phyloP scores from a whole-genome alignment of 1,140 invertebrate species.

The Grapholita molesta region DNA sequence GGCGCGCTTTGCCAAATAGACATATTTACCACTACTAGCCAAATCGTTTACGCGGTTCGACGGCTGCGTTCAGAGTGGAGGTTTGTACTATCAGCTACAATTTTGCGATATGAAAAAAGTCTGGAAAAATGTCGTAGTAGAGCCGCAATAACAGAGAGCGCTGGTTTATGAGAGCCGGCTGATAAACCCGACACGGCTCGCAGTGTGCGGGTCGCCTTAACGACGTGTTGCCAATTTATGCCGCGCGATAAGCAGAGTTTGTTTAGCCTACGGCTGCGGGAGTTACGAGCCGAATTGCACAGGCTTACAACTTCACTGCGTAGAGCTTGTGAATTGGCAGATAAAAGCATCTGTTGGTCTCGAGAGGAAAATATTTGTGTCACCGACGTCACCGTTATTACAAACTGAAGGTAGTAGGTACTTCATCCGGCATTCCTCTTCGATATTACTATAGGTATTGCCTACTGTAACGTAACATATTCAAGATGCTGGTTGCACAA shows the following conservation, averaged over 20 bases:
- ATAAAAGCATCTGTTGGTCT: too few relatives aligned
- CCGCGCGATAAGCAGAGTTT: constrained; percentile 71
- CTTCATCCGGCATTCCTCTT: constrained; percentile 39
- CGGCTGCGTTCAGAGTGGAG: constrained; percentile 29
- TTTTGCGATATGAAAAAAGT: constrained; percentile 67
- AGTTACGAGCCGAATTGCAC: constrained; percentile 55
- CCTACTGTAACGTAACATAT: constrained; percentile 55
- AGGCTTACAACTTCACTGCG: constrained; percentile 11
- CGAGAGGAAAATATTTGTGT: too few relatives aligned
- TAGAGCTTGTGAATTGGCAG: constrained; percentile 24
- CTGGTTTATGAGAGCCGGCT: constrained; percentile 68
- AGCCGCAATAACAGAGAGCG: constrained; percentile 60
- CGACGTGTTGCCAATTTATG: constrained; percentile 76
- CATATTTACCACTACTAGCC: constrained; percentile 56
- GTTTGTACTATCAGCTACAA: constrained; percentile 33
- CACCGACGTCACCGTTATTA: neutral
- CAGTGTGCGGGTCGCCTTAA: constrained; percentile 65
- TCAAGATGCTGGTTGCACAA: constrained; percentile 67
- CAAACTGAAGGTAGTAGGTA: constrained; percentile 20
- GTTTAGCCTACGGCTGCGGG: constrained; percentile 61
- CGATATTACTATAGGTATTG: constrained; percentile 31
- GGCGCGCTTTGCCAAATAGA: constrained; percentile 60
- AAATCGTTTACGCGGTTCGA: constrained; percentile 58
- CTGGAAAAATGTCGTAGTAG: constrained; percentile 54
- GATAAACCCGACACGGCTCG: constrained; percentile 60